Evolutionary conservation across 1,140 invertebrate species (phyloP).

Genomic region (Araneus ventricosus): DNA sequence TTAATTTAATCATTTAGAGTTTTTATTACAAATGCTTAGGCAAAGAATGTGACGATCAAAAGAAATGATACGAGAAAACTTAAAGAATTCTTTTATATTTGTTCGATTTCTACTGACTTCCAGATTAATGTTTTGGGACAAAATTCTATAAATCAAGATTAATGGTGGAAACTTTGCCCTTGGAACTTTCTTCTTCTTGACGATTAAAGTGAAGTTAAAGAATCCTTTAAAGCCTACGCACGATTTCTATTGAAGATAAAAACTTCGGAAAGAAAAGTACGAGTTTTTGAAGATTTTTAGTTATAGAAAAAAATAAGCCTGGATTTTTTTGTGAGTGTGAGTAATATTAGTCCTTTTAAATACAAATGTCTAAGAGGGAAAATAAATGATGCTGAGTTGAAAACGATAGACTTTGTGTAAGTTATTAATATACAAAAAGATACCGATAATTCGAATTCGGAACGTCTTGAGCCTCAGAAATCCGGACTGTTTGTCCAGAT

Average conservation of each 20-base stretch:
- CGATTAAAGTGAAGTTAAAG: not conserved
- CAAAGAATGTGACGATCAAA: not conserved
- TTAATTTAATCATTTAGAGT: too few relatives aligned
- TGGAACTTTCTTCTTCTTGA: not conserved
- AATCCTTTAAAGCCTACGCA: not conserved
- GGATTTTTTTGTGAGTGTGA: too few relatives aligned
- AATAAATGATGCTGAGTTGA: too few relatives aligned
- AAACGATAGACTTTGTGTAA: too few relatives aligned
- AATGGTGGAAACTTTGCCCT: not conserved
- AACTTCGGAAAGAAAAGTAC: not conserved
- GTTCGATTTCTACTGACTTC: not conserved
- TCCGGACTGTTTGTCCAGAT: too few relatives aligned
- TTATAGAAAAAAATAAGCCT: too few relatives aligned
- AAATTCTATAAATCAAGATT: not conserved
- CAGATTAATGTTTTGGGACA: slow-evolving; percentile 10
- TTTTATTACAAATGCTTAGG: too few relatives aligned
- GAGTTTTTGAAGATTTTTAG: not conserved
- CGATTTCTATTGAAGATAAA: not conserved
- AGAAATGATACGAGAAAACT: not conserved
- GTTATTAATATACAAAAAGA: too few relatives aligned
- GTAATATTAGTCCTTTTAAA: too few relatives aligned
- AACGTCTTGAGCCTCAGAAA: too few relatives aligned
- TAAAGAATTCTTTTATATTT: slow-evolving; percentile 12
- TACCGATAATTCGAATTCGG: too few relatives aligned
- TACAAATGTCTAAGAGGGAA: too few relatives aligned